Evolutionary conservation across 2,888 invertebrate species (phyloP).

Genomic region (Drosophila buzzatii): DNA sequence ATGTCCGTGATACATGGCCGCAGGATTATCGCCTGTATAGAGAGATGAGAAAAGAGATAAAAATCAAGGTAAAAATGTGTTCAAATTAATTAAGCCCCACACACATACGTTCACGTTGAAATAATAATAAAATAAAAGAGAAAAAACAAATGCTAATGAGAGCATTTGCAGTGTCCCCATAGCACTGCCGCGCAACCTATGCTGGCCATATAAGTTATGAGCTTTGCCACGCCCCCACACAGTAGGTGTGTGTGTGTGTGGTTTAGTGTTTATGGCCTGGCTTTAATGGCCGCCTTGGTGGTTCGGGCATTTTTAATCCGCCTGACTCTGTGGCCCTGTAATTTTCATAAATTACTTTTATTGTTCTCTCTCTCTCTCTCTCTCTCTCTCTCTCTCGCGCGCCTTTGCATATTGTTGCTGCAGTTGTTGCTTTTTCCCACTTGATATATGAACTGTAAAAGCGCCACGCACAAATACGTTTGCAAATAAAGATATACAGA

Average conservation of each 20-base stretch:
- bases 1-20: slow-evolving; percentile 89
- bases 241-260: slow-evolving; percentile 35
- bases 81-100: slow-evolving; percentile 69
- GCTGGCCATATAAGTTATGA: slow-evolving; percentile 72
- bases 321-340: slow-evolving; percentile 79
- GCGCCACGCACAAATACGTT: slow-evolving; percentile 17
- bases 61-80: slow-evolving; percentile 49
- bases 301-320: slow-evolving; percentile 73
- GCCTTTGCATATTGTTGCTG: slow-evolving; percentile 12
- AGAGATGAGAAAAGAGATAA: slow-evolving; percentile 23
- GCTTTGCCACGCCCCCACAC: slow-evolving; percentile 16
- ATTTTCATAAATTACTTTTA: slow-evolving; percentile 84
- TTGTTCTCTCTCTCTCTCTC: slow-evolving; percentile 48
- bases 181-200: slow-evolving; percentile 39
- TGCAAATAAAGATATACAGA: slow-evolving; percentile 22
- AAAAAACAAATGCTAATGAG: slow-evolving; percentile 73
- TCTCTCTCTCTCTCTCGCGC: too few species aligned
- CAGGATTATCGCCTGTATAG: slow-evolving; percentile 91
- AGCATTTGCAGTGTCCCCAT: slow-evolving; percentile 61
- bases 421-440: slow-evolving; percentile 21
- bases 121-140: slow-evolving; percentile 9
- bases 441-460: slow-evolving; percentile 80
- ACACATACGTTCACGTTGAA: slow-evolving; percentile 22
- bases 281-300: slow-evolving; percentile 54
- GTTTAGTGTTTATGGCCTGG: slow-evolving; percentile 72